A percentile compares a stretch with the other conserved stretches of the same genome.
These are phyloP conservation scores for Nasonia oneida DNA, from an alignment of 2,888 invertebrate genomes.

Conservation along the genomic window DNA sequence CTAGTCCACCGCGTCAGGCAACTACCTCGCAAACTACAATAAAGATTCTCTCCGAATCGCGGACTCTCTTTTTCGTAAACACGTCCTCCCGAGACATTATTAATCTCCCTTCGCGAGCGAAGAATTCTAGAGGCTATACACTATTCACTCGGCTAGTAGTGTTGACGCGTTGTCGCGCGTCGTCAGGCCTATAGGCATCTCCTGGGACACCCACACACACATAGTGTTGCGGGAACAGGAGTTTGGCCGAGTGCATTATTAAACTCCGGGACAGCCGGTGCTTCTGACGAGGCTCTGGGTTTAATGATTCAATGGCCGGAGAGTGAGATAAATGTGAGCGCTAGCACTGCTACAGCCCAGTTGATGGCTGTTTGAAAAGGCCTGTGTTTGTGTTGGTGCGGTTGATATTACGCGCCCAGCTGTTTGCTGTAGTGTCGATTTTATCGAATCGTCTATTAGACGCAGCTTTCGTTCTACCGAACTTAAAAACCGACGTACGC, in stretches of 20 bases:
- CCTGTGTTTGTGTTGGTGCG: background rate
- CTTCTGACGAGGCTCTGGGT: slow-evolving; percentile 1
- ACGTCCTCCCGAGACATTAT: background rate
- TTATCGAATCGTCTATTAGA: too few relatives aligned
- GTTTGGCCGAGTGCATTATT: background rate
- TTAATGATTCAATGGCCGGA: slow-evolving; percentile 2
- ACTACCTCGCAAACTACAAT: background rate
- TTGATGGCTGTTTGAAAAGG: background rate
- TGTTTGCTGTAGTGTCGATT: too few relatives aligned
- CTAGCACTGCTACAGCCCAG: background rate
- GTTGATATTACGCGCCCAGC: too few relatives aligned
- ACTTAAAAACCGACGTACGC: background rate
- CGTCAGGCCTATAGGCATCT: background rate
- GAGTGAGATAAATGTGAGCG: background rate
- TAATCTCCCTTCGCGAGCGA: background rate
- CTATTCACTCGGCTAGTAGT: background rate
- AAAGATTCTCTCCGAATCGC: background rate
- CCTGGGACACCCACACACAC: background rate
- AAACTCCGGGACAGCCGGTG: background rate
- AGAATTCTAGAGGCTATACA: background rate
- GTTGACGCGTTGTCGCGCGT: background rate
- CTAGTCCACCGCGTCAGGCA: background rate
- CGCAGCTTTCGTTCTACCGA: background rate
- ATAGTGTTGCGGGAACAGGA: background rate
- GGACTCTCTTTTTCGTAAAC: background rate